A percentile compares a stretch with the other conserved stretches of the same genome.
phyloP scores from a whole-genome alignment of 2,113 vertebrate genomes.

The Nycticryphes semicollaris region DNA sequence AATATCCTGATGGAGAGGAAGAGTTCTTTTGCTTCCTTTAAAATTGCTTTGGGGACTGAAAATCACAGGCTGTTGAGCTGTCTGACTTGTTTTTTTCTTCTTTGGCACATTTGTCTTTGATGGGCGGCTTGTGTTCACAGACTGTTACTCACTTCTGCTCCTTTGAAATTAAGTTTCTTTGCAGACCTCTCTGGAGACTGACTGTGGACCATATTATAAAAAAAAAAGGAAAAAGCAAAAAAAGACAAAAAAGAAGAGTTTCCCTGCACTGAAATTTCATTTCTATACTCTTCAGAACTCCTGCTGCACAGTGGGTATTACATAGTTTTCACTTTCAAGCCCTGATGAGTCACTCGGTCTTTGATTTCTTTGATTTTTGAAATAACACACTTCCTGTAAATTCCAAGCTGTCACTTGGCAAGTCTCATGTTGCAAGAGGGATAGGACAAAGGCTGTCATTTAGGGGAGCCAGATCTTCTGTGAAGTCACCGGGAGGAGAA shows the following conservation, averaged over 20 bases:
- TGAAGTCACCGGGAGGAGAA: neutral
- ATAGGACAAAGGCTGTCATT: neutral
- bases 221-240: neutral
- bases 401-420: neutral
- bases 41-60: neutral
- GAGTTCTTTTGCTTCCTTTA: neutral
- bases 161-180: neutral
- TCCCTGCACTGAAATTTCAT: neutral
- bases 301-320: neutral
- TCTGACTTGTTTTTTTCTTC: neutral
- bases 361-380: neutral
- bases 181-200: neutral
- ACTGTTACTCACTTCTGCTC: neutral
- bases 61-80: neutral
- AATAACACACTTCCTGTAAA: neutral
- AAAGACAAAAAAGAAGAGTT: neutral
- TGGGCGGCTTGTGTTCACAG: neutral
- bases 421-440: neutral
- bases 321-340: neutral
- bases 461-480: neutral
- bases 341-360: neutral
- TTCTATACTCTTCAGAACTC: neutral
- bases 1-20: neutral
- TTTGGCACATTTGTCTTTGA: neutral
- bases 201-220: neutral